phyloP scores from a whole-genome alignment of 1,140 invertebrate genomes.

The Zelostemma sp. region DNA sequence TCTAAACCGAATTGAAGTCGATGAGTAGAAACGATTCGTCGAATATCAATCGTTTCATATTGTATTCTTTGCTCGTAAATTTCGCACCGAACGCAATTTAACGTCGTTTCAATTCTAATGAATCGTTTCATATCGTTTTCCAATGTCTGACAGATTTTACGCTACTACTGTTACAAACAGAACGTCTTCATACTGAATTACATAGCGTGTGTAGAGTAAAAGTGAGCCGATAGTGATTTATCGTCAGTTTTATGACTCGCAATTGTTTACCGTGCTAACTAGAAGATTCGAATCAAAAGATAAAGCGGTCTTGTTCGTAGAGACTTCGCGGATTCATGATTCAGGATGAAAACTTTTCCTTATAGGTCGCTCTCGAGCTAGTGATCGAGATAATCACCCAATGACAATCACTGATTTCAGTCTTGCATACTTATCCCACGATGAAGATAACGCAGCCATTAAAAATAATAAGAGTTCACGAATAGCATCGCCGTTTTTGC shows the following conservation, averaged over 20 bases:
- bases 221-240: slow-evolving; percentile 2
- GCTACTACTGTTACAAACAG: background rate
- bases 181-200: slow-evolving; percentile 1
- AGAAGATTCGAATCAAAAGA: slow-evolving; percentile 5
- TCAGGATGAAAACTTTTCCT: background rate
- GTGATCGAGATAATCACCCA: background rate
- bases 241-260: slow-evolving; percentile 1
- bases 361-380: slow-evolving; percentile 3
- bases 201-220: background rate
- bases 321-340: background rate
- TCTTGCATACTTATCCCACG: slow-evolving; percentile 8
- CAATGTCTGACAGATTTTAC: background rate
- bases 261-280: slow-evolving; percentile 1
- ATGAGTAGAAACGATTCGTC: background rate
- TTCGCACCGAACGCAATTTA: background rate
- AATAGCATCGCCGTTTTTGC: background rate
- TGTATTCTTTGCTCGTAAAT: no score
- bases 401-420: slow-evolving; percentile 2
- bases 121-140: background rate
- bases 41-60: no score
- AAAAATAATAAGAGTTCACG: background rate
- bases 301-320: background rate
- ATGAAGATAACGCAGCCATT: slow-evolving; percentile 3
- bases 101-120: background rate
- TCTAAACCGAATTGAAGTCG: background rate